These are phyloP conservation scores for Aldabrachelys gigantea DNA, from an alignment of 2,113 vertebrate genomes.

Conservation along the genomic window DNA sequence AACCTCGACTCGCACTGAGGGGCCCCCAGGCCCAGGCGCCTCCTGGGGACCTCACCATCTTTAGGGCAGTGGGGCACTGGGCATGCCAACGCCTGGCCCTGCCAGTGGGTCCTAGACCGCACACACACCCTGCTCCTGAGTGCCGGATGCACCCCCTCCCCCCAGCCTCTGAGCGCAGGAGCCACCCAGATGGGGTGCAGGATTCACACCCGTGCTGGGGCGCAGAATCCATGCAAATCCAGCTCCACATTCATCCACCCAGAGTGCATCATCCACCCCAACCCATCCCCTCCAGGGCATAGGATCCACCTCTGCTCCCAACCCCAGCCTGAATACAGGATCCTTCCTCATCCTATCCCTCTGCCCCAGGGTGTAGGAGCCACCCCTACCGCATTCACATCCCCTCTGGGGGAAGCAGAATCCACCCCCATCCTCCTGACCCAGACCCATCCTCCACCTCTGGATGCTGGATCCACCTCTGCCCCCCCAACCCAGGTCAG, in stretches of 20 bases:
- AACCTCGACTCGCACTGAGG: background rate
- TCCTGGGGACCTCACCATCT: background rate
- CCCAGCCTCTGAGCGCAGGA: background rate
- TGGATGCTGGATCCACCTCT: too few species aligned
- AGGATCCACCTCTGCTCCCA: background rate
- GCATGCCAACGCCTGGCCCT: background rate
- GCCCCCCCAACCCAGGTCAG: too few species aligned
- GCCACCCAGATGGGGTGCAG: fast-evolving
- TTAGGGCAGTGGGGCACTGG: background rate
- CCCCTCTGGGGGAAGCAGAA: too few species aligned
- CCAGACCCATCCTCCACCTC: too few species aligned
- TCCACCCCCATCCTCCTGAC: too few species aligned
- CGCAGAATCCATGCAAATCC: background rate
- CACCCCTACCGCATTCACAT: too few species aligned
- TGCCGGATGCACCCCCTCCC: background rate
- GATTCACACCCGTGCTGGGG: background rate
- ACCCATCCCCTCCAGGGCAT: background rate
- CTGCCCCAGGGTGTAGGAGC: too few species aligned
- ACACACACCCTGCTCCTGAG: background rate
- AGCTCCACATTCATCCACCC: background rate
- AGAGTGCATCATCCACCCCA: background rate
- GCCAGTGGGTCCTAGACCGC: background rate
- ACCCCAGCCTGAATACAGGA: background rate
- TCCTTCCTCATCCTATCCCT: background rate
- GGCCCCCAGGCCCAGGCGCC: background rate